Evolutionary conservation across 2,797 vertebrate genomes (phyloP).

Genomic region (Enteromius trimaculatus): DNA sequence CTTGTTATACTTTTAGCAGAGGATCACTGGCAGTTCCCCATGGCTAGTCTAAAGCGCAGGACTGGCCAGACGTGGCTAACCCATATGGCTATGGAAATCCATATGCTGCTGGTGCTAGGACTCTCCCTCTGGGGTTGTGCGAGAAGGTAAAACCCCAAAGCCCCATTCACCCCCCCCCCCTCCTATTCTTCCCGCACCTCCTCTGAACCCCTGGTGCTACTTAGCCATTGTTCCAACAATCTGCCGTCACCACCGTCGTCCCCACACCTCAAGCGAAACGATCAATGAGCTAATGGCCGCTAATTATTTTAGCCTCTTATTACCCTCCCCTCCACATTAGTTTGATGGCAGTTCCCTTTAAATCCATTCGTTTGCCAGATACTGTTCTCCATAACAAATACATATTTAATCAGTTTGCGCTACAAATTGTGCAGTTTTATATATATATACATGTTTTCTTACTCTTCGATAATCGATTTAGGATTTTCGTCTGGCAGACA

Average conservation of each 20-base stretch:
- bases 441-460: too few species aligned
- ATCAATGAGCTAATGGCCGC: conserved; percentile 81
- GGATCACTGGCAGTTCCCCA: conserved; percentile 86
- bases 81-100: conserved; percentile 98
- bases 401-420: neutral
- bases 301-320: conserved; percentile 91
- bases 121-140: conserved; percentile 83
- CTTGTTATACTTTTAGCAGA: conserved; percentile 83
- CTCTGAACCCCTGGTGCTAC: conserved; percentile 86
- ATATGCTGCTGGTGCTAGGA: conserved; percentile 93
- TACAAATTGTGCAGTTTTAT: neutral
- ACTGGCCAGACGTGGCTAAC: conserved; percentile 77
- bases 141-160: conserved; percentile 95
- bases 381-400: neutral
- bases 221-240: conserved; percentile 93
- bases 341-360: conserved; percentile 6
- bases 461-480: too few species aligned
- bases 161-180: conserved; percentile 74
- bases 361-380: neutral
- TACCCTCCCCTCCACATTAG: conserved; percentile 62
- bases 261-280: conserved; percentile 83
- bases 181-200: conserved; percentile 53
- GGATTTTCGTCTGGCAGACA: neutral
- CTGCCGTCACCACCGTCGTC: conserved; percentile 84
- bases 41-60: conserved; percentile 83